phyloP scores from a whole-genome alignment of 2,888 invertebrate species.

The Alloscopus bannaensis region DNA sequence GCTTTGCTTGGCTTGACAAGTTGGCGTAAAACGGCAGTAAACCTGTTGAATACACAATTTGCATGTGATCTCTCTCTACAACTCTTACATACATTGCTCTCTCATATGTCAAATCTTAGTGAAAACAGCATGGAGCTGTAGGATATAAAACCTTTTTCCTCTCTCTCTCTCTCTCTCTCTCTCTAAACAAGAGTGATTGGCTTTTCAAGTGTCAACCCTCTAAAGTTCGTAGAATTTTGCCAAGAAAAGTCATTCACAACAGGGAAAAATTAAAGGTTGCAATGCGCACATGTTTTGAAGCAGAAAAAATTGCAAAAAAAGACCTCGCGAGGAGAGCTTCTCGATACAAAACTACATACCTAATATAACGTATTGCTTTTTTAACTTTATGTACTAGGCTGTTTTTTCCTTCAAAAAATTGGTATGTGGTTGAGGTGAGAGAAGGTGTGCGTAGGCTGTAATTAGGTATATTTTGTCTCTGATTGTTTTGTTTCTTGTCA shows the following conservation, averaged over 20 bases:
- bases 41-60: conserved; percentile 3
- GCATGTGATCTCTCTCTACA: neutral
- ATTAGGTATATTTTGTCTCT: conserved; percentile 23
- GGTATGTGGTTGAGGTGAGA: conserved; percentile 11
- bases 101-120: too few species aligned
- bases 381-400: too few species aligned
- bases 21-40: neutral
- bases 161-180: too few species aligned
- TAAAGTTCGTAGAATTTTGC: conserved; percentile 2
- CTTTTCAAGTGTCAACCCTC: conserved; percentile 8
- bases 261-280: neutral
- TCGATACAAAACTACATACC: too few species aligned
- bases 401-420: too few species aligned
- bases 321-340: conserved; percentile 23
- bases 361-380: too few species aligned
- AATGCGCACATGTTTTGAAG: too few species aligned
- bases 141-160: neutral
- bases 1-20: neutral
- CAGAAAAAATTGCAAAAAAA: too few species aligned
- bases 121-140: neutral
- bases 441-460: conserved; percentile 12
- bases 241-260: conserved; percentile 11
- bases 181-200: conserved; percentile 8
- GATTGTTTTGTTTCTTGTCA: conserved; percentile 49
- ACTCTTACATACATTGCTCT: too few species aligned